A percentile compares a stretch with the other conserved stretches of the same genome.
These are phyloP conservation scores for Crotalus helleri DNA, from an alignment of 2,113 vertebrate species.

Conservation along the genomic window DNA sequence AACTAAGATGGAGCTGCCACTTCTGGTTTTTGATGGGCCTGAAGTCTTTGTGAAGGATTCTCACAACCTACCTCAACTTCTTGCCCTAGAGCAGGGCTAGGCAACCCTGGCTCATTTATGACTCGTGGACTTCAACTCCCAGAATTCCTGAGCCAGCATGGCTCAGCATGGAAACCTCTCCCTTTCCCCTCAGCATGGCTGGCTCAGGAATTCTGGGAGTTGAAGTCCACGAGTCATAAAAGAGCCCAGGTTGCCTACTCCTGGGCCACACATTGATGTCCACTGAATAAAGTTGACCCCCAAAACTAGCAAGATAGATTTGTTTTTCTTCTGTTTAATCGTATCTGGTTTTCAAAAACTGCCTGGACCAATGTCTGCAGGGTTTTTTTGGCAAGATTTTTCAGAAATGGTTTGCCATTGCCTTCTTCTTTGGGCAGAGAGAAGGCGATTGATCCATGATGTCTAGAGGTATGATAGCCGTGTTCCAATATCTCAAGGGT, in stretches of 20 bases:
- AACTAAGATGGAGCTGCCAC: conserved; percentile 76
- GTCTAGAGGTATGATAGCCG: too few species aligned
- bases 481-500: too few species aligned
- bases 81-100: conserved; percentile 17
- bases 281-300: neutral
- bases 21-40: conserved; percentile 72
- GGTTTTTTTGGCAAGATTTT: neutral
- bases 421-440: neutral
- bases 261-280: neutral
- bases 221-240: too few species aligned
- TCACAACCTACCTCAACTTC: conserved; percentile 56
- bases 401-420: neutral
- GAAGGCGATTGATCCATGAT: neutral
- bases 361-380: neutral
- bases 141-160: too few species aligned
- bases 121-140: too few species aligned
- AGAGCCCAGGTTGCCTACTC: too few species aligned
- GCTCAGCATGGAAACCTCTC: too few species aligned
- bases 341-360: neutral
- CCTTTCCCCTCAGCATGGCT: too few species aligned
- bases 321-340: neutral
- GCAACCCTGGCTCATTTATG: too few species aligned
- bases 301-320: neutral
- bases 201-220: too few species aligned
- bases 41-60: conserved; percentile 64